Evolutionary conservation across 1,140 invertebrate species (phyloP).

Genomic region (Asobara japonica): DNA sequence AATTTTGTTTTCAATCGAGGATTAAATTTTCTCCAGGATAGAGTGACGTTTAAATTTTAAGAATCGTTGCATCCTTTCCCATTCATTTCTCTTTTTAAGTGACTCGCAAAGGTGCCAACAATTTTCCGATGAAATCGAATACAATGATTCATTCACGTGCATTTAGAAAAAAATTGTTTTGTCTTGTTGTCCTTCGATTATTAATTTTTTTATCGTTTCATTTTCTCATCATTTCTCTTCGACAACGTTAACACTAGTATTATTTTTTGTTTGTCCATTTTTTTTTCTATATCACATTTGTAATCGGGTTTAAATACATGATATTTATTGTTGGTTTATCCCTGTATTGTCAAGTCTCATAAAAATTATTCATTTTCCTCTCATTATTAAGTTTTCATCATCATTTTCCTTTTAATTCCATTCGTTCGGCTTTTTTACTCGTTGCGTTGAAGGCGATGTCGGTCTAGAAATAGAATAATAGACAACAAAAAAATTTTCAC

Average conservation of each 20-base stretch:
- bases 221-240: slow-evolving; percentile 7
- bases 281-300: slow-evolving; percentile 62
- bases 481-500: slow-evolving; percentile 53
- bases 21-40: slow-evolving; percentile 5
- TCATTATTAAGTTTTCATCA: slow-evolving; percentile 39
- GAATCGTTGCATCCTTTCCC: background rate
- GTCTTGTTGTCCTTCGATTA: background rate
- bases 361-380: slow-evolving; percentile 46
- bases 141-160: slow-evolving; percentile 8
- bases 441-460: slow-evolving; percentile 63
- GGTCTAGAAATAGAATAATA: slow-evolving; percentile 60
- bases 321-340: slow-evolving; percentile 67
- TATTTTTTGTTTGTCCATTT: slow-evolving; percentile 27
- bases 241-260: slow-evolving; percentile 23
- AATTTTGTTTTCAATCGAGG: background rate
- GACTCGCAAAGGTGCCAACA: background rate
- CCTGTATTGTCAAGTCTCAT: slow-evolving; percentile 66
- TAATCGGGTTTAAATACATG: slow-evolving; percentile 60
- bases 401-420: slow-evolving; percentile 24
- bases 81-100: background rate
- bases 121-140: background rate
- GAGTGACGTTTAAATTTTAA: slow-evolving; percentile 5
- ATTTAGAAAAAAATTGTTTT: background rate
- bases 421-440: slow-evolving; percentile 40
- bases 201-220: slow-evolving; percentile 12